phyloP scores from a whole-genome alignment of 2,888 invertebrate species.

The Elegia similella region DNA sequence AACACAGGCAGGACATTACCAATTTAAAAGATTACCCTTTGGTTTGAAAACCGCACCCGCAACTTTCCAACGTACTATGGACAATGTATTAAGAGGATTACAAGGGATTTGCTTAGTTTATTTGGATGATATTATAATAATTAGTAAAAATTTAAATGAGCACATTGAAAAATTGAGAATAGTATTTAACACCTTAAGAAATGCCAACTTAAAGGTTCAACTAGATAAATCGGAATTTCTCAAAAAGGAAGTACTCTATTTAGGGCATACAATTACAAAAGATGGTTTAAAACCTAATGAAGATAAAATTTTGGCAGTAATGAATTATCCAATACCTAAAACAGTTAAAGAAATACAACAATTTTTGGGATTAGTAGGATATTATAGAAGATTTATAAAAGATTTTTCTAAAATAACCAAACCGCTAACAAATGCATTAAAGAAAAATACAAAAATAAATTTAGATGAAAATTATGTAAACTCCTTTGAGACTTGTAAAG shows the following conservation, averaged over 20 bases:
- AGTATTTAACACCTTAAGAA: too few species aligned
- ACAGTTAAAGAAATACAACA: conserved; percentile 31
- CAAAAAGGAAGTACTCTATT: conserved; percentile 35
- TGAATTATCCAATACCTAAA: conserved; percentile 32
- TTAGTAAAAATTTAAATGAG: too few species aligned
- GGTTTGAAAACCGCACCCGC: too few species aligned
- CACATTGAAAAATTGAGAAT: too few species aligned
- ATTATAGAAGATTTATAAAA: conserved; percentile 36
- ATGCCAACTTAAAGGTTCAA: too few species aligned
- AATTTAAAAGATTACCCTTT: too few species aligned
- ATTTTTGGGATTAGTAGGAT: conserved; percentile 48
- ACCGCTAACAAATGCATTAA: too few species aligned
- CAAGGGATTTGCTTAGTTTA: background rate
- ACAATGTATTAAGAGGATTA: background rate
- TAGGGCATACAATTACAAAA: conserved; percentile 38
- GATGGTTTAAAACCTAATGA: conserved; percentile 34
- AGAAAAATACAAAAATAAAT: too few species aligned
- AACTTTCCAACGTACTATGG: too few species aligned
- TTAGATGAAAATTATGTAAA: too few species aligned
- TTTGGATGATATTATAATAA: background rate
- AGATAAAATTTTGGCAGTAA: conserved; percentile 32
- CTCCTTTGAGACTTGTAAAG: conserved; percentile 29
- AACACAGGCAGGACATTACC: too few species aligned
- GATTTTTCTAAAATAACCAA: too few species aligned
- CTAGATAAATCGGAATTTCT: conserved; percentile 28